A percentile compares a stretch with the other conserved stretches of the same genome.
Evolutionary conservation across 1,140 invertebrate genomes (phyloP).

Genomic region (Drosophila equinoxialis): DNA sequence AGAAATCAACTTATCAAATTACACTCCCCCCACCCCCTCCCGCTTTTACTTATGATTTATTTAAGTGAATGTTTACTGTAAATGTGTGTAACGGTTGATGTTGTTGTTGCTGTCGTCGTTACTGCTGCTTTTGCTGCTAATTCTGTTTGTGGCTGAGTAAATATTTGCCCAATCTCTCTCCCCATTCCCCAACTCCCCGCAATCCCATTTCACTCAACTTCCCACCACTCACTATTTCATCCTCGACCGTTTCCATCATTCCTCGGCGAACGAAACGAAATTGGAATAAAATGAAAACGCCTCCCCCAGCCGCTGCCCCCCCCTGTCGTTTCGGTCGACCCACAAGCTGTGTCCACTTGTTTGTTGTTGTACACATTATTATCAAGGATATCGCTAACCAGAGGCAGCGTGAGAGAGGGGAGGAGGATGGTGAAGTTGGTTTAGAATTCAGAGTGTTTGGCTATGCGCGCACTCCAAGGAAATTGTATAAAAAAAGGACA

Average conservation of each 20-base stretch:
- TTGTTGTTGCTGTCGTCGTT: not conserved
- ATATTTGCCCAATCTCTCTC: constrained; percentile 11
- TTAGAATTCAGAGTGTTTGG: constrained; percentile 24
- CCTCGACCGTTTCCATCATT: constrained; percentile 8
- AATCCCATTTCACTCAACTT: not conserved
- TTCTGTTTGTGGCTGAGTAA: constrained; percentile 20
- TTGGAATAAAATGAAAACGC: constrained; percentile 47
- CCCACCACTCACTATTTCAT: not conserved
- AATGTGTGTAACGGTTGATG: constrained; percentile 10
- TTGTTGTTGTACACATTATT: constrained; percentile 65
- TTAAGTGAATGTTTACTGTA: constrained; percentile 21
- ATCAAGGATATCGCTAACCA: constrained; percentile 72
- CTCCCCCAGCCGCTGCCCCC: not conserved
- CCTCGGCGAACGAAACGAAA: constrained; percentile 22
- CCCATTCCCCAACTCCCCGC: not conserved
- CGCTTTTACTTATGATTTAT: constrained; percentile 14
- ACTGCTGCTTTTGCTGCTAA: constrained; percentile 17
- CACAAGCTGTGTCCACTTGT: constrained; percentile 37
- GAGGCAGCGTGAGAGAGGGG: constrained; percentile 14
- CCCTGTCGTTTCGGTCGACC: not conserved
- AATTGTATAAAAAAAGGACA: constrained; percentile 65
- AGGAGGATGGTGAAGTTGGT: not conserved
- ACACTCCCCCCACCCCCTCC: not conserved
- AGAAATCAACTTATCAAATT: constrained; percentile 15
- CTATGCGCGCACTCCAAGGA: constrained; percentile 62